Evolutionary conservation across 2,888 invertebrate genomes (phyloP).

Genomic region (Oscheius sp.): DNA sequence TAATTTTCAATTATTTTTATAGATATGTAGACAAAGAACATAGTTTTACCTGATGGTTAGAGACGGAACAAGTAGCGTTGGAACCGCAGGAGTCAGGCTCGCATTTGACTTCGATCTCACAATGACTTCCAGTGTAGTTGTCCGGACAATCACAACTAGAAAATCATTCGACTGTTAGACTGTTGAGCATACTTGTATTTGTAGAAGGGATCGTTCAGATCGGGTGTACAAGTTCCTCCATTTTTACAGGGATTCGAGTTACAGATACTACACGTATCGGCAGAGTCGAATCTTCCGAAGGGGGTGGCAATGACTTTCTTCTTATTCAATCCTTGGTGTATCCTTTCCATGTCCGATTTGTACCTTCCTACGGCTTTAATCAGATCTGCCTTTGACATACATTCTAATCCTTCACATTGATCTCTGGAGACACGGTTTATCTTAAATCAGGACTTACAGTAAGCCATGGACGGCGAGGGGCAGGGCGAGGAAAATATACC

Average conservation of each 20-base stretch:
- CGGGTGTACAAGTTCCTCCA: conserved; percentile 48
- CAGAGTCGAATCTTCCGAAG: too few relatives aligned
- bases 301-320: too few relatives aligned
- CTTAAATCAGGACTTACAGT: not conserved
- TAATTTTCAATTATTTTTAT: too few relatives aligned
- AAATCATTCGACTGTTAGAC: not conserved
- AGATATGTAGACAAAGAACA: too few relatives aligned
- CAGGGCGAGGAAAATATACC: not conserved
- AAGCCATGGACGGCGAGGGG: not conserved
- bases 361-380: not conserved
- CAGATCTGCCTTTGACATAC: not conserved
- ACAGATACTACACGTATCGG: conserved; percentile 68
- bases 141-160: conserved; percentile 70
- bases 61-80: conserved; percentile 55
- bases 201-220: conserved; percentile 35
- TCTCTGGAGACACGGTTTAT: not conserved
- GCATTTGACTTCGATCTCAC: not conserved
- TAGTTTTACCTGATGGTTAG: conserved; percentile 54
- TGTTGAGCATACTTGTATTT: conserved; percentile 39
- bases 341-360: too few relatives aligned
- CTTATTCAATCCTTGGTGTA: too few relatives aligned
- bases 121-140: conserved; percentile 66
- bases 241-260: conserved; percentile 46
- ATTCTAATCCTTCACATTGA: conserved; percentile 6
- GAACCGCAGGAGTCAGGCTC: conserved; percentile 43